Percentiles rank a stretch among this genome's conserved stretches.
phyloP scores from a whole-genome alignment of 1,140 invertebrate species.

The Rhagoletis pomonella region DNA sequence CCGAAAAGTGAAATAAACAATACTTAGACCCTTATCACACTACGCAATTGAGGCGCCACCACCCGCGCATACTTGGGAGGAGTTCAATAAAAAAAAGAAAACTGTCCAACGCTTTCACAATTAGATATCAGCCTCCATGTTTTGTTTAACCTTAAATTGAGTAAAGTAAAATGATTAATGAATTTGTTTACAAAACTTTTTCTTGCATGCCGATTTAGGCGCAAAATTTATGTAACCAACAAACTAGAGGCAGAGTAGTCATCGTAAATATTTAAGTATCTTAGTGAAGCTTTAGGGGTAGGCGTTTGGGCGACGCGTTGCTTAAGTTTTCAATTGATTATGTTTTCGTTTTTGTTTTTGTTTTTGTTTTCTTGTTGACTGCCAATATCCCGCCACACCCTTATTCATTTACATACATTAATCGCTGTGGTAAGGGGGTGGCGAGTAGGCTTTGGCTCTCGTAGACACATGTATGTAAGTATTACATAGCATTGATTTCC shows the following conservation, averaged over 20 bases:
- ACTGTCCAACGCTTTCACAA: too few species aligned
- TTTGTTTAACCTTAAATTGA: too few species aligned
- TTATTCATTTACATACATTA: neutral
- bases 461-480: too few species aligned
- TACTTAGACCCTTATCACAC: too few species aligned
- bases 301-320: neutral
- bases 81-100: too few species aligned
- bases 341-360: too few species aligned
- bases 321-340: neutral
- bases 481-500: too few species aligned
- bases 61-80: too few species aligned
- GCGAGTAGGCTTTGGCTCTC: neutral
- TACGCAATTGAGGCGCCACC: too few species aligned
- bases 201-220: neutral
- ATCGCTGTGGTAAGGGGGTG: neutral
- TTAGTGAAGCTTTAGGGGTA: neutral
- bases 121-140: too few species aligned
- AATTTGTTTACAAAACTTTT: conserved; percentile 10
- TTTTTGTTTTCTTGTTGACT: neutral
- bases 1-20: too few species aligned
- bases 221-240: neutral
- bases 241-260: neutral
- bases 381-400: neutral
- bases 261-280: neutral
- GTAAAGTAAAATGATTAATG: neutral